Evolutionary conservation across 2,888 invertebrate species (phyloP).

Genomic region (Melikaiella ostensackeni): DNA sequence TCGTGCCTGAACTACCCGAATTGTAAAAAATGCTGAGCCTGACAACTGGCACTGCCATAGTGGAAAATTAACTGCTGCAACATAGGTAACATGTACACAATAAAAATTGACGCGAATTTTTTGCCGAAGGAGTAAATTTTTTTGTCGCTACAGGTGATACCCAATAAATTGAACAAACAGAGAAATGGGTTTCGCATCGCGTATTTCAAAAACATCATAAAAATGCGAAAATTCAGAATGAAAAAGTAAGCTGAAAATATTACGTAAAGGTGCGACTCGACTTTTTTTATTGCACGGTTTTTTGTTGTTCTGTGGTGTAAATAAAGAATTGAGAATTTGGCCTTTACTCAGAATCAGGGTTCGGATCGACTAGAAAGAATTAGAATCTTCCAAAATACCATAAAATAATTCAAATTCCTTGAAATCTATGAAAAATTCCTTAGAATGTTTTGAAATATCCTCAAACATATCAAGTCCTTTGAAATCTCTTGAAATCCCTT

Average conservation of each 20-base stretch:
- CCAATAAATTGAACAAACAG: not conserved
- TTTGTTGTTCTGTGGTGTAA: not conserved
- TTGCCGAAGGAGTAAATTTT: not conserved
- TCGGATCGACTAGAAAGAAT: too few species aligned
- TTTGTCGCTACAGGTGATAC: not conserved
- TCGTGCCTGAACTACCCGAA: slow-evolving; percentile 33
- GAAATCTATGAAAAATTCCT: too few species aligned
- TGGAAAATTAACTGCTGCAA: not conserved
- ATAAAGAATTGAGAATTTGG: too few species aligned
- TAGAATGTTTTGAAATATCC: too few species aligned
- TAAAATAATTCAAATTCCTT: too few species aligned
- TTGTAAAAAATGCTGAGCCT: slow-evolving; percentile 41
- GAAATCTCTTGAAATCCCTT: too few species aligned
- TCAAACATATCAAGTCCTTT: too few species aligned
- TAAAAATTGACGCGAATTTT: not conserved
- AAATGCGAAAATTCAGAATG: not conserved
- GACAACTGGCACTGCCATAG: not conserved
- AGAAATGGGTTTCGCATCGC: not conserved
- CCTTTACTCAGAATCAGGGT: too few species aligned
- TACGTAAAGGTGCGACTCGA: not conserved
- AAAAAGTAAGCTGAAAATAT: not conserved
- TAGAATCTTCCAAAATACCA: too few species aligned
- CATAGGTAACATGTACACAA: not conserved
- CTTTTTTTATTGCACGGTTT: not conserved
- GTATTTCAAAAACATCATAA: not conserved